Evolutionary conservation across 2,888 invertebrate species (phyloP).

Genomic region (Agrochola lota): DNA sequence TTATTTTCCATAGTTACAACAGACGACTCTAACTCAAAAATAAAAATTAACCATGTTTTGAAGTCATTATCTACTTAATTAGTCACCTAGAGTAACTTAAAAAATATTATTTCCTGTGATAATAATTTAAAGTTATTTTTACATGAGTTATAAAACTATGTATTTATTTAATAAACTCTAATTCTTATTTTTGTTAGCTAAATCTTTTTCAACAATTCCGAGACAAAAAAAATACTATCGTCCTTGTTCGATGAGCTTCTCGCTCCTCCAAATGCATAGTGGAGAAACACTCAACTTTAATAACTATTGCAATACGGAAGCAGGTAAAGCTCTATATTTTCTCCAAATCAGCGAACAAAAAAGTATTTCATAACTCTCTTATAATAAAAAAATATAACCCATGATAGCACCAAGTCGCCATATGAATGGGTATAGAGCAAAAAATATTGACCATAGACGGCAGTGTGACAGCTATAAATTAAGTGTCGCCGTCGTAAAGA

Average conservation of each 20-base stretch:
- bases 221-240: background rate
- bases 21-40: constrained; percentile 10
- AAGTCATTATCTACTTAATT: background rate
- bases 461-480: constrained; percentile 80
- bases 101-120: background rate
- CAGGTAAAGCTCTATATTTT: constrained; percentile 9
- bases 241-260: background rate
- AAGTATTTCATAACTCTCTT: constrained; percentile 17
- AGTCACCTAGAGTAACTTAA: background rate
- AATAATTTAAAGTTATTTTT: too few relatives aligned
- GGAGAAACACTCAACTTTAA: constrained; percentile 15
- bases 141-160: too few relatives aligned
- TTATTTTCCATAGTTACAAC: constrained; percentile 6
- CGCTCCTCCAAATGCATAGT: background rate
- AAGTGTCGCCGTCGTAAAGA: constrained; percentile 78
- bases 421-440: constrained; percentile 72
- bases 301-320: constrained; percentile 6
- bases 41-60: background rate
- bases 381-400: constrained; percentile 38
- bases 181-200: background rate
- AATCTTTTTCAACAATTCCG: background rate
- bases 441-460: constrained; percentile 77
- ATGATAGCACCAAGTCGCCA: constrained; percentile 58
- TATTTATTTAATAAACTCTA: background rate
- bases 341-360: constrained; percentile 21